phyloP scores from a whole-genome alignment of 2,113 vertebrate species.

The Azemiops feae region DNA sequence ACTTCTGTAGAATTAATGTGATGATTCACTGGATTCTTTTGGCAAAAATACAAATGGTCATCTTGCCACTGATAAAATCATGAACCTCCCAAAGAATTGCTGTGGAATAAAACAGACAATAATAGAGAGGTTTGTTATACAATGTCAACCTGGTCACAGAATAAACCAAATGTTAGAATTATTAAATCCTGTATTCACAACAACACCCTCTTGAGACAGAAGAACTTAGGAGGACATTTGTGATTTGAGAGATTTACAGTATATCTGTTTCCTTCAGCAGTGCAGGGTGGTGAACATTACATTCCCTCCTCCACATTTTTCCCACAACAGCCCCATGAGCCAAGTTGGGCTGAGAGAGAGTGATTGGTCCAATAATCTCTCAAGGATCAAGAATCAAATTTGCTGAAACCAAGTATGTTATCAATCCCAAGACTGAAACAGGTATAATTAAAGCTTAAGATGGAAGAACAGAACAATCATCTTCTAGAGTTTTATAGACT shows the following conservation, averaged over 20 bases:
- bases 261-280: not conserved
- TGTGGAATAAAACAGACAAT: conserved; percentile 43
- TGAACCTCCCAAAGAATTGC: conserved; percentile 54
- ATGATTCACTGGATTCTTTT: conserved; percentile 77
- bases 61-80: conserved; percentile 76
- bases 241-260: not conserved
- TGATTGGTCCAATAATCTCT: not conserved
- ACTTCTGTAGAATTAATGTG: conserved; percentile 71
- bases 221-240: not conserved
- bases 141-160: conserved; percentile 36
- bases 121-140: conserved; percentile 36
- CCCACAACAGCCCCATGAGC: not conserved
- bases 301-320: not conserved
- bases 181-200: conserved; percentile 22
- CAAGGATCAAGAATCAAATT: not conserved
- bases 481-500: not conserved
- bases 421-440: not conserved
- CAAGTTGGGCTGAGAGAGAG: not conserved
- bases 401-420: not conserved
- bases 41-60: conserved; percentile 78
- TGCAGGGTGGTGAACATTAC: not conserved
- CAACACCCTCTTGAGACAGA: not conserved
- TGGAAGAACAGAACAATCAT: not conserved
- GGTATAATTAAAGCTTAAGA: not conserved
- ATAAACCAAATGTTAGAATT: conserved; percentile 38